Conservation (phyloP, 2,113 vertebrate species). For the Macquaria ambigua region DNA sequence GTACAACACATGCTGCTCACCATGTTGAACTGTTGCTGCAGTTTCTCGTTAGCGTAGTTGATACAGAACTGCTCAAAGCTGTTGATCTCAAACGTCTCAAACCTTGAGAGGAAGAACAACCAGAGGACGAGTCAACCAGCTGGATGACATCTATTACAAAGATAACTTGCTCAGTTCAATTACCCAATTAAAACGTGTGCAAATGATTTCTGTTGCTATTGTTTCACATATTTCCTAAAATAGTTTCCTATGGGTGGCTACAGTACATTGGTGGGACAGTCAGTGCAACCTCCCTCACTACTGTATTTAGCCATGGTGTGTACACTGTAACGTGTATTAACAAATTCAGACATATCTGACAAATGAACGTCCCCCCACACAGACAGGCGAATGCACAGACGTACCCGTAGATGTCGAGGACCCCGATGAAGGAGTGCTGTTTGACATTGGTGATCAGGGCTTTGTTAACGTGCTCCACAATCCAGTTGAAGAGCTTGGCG, state of each 20-base stretch:
- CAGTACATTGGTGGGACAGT: not conserved
- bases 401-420: slow-evolving; percentile 98
- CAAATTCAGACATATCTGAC: not conserved
- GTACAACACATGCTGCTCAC: slow-evolving; percentile 81
- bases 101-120: slow-evolving; percentile 84
- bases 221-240: not conserved
- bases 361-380: not conserved
- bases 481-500: slow-evolving; percentile 98
- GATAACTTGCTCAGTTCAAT: not conserved
- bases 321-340: not conserved
- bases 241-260: not conserved
- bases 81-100: slow-evolving; percentile 99
- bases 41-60: slow-evolving; percentile 99
- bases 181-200: too few species aligned
- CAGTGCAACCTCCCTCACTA: not conserved
- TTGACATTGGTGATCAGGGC: slow-evolving; percentile 92
- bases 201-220: not conserved
- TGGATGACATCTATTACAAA: not conserved
- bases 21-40: slow-evolving; percentile 99
- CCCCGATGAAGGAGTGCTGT: slow-evolving; percentile 98
- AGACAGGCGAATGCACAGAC: not conserved
- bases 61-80: slow-evolving; percentile 99
- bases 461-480: slow-evolving; percentile 96
- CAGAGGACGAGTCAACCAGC: not conserved
- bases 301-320: not conserved